Evolutionary conservation across 2,113 vertebrate species (phyloP).

Genomic region (Nanorana parkeri): DNA sequence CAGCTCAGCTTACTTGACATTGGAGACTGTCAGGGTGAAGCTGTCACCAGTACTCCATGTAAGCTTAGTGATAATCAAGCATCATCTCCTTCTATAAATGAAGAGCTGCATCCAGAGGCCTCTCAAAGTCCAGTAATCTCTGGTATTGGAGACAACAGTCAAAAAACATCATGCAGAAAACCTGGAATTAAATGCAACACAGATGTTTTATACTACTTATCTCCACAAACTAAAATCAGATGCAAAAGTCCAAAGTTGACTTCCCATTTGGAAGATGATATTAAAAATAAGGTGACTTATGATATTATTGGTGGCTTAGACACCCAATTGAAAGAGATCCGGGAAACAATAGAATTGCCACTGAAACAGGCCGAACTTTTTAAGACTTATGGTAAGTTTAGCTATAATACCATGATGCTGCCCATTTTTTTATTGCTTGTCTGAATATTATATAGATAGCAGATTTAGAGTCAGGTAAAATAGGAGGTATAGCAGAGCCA

Average conservation of each 20-base stretch:
- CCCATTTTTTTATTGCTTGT: not conserved
- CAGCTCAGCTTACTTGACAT: constrained; percentile 78
- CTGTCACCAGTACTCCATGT: constrained; percentile 73
- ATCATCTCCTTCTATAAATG: constrained; percentile 8
- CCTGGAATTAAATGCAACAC: constrained; percentile 59
- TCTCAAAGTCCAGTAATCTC: not conserved
- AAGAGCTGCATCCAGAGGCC: not conserved
- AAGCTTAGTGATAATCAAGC: constrained; percentile 45
- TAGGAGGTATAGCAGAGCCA: too few species aligned
- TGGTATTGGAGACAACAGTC: constrained; percentile 32
- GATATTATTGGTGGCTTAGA: constrained; percentile 90
- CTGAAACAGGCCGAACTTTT: constrained; percentile 89
- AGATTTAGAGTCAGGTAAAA: too few species aligned
- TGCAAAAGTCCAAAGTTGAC: constrained; percentile 63
- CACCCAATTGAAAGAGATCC: constrained; percentile 83
- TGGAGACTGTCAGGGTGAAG: constrained; percentile 59
- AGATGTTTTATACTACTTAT: constrained; percentile 86
- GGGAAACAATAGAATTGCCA: constrained; percentile 91
- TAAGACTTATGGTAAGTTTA: constrained; percentile 81
- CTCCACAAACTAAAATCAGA: constrained; percentile 76
- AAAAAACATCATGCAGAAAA: constrained; percentile 55
- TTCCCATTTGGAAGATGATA: constrained; percentile 49
- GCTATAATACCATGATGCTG: not conserved
- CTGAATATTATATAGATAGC: too few species aligned
- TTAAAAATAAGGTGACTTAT: constrained; percentile 79